phyloP scores from a whole-genome alignment of 2,113 vertebrate species.

The Paramormyrops kingsleyae region DNA sequence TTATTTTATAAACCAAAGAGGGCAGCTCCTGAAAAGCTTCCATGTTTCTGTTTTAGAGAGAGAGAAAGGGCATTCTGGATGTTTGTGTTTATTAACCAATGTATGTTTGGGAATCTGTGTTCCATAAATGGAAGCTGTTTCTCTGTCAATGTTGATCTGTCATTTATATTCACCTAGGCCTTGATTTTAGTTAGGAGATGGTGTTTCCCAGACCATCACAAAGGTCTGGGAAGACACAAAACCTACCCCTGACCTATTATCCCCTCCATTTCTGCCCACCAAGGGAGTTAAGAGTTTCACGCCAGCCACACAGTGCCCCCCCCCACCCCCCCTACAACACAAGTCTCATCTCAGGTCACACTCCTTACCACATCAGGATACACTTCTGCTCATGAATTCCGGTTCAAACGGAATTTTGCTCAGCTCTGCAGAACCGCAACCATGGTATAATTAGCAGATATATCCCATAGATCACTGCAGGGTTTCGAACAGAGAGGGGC shows the following conservation, averaged over 20 bases:
- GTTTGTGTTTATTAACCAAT: neutral
- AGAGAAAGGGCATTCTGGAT: neutral
- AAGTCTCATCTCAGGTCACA: slow-evolving; percentile 5
- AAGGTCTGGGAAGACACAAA: too few species aligned
- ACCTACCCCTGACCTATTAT: neutral
- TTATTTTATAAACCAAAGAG: neutral
- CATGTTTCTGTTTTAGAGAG: neutral
- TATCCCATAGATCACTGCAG: slow-evolving; percentile 19
- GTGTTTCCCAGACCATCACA: neutral
- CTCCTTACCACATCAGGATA: slow-evolving; percentile 29
- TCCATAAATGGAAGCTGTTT: neutral
- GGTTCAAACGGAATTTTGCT: slow-evolving; percentile 31
- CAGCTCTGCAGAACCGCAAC: slow-evolving; percentile 24
- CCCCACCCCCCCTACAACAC: neutral
- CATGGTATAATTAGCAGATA: slow-evolving; percentile 24
- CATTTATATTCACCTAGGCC: neutral
- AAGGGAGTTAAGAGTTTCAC: slow-evolving; percentile 14
- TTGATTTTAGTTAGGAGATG: neutral
- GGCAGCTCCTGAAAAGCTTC: neutral
- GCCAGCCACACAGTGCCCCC: neutral
- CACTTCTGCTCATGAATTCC: slow-evolving; percentile 28
- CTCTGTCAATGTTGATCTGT: neutral
- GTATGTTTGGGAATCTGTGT: neutral
- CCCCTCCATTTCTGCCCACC: neutral
- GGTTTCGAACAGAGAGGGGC: neutral